A percentile compares a stretch with the other conserved stretches of the same genome.
Evolutionary conservation across 1,140 invertebrate genomes (phyloP).

Genomic region (Delia radicum): DNA sequence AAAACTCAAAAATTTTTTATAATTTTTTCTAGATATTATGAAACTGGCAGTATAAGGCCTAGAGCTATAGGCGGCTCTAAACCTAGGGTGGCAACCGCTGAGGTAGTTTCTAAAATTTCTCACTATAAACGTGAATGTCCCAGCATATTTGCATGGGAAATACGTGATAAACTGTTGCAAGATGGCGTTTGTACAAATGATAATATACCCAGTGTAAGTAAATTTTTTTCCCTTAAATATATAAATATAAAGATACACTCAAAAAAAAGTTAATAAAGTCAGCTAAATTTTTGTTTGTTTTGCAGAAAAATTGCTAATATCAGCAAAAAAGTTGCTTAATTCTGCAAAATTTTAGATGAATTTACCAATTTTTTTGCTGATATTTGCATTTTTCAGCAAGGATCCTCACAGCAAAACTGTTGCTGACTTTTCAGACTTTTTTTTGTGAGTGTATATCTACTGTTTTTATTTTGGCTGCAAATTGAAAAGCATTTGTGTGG

Average conservation of each 20-base stretch:
- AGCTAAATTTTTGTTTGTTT: too few species aligned
- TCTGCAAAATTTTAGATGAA: too few species aligned
- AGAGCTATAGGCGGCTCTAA: slow-evolving; percentile 94
- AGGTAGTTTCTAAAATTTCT: slow-evolving; percentile 92
- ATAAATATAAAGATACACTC: background rate
- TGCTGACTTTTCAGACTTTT: too few species aligned
- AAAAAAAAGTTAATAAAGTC: too few species aligned
- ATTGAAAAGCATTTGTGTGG: background rate
- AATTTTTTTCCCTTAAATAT: background rate
- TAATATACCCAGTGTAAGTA: slow-evolving; percentile 99
- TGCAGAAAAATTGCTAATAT: too few species aligned
- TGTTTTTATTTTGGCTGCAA: background rate
- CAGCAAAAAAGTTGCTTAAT: too few species aligned
- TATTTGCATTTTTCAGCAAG: too few species aligned
- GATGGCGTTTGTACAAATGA: slow-evolving; percentile 98
- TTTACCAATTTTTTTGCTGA: too few species aligned
- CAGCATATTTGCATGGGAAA: slow-evolving; percentile 98
- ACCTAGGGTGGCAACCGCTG: slow-evolving; percentile 91
- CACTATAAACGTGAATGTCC: slow-evolving; percentile 95
- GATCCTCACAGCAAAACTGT: too few species aligned
- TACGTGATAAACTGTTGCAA: slow-evolving; percentile 89
- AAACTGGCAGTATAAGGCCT: slow-evolving; percentile 96
- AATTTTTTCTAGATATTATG: slow-evolving; percentile 78
- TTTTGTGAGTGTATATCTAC: too few species aligned
- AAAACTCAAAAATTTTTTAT: too few species aligned